These are phyloP conservation scores for Tauraco erythrolophus DNA, from an alignment of 2,113 vertebrate species.

Conservation along the genomic window DNA sequence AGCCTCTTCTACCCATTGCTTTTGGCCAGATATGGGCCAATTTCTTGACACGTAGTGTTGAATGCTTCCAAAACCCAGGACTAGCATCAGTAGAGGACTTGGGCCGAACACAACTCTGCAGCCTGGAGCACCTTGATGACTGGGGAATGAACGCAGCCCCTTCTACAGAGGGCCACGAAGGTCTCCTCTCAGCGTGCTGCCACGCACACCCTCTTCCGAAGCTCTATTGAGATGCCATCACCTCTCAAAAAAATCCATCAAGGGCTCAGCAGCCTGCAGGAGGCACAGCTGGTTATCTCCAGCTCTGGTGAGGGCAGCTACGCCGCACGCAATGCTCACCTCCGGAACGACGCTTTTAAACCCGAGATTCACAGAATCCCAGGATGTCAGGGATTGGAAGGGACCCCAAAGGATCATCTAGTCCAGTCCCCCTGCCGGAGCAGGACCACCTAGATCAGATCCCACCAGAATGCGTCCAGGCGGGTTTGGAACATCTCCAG, in stretches of 20 bases:
- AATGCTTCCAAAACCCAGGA: neutral
- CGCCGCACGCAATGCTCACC: neutral
- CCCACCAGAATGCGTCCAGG: too few species aligned
- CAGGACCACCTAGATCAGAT: too few species aligned
- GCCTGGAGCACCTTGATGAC: neutral
- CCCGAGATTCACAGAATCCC: fast-evolving
- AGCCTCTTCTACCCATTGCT: neutral
- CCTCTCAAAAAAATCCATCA: neutral
- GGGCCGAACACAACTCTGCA: neutral
- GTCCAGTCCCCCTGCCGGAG: too few species aligned
- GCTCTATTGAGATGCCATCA: neutral
- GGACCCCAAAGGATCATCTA: too few species aligned
- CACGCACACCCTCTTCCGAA: neutral
- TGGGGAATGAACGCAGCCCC: neutral
- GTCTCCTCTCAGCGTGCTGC: neutral
- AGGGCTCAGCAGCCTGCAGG: neutral
- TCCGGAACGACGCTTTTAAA: neutral
- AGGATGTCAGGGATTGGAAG: too few species aligned
- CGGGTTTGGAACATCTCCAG: too few species aligned
- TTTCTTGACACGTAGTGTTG: fast-evolving
- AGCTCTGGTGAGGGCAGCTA: neutral
- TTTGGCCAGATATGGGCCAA: neutral
- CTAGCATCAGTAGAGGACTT: neutral
- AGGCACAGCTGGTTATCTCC: neutral
- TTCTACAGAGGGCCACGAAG: neutral